Base-by-base conservation (phyloP, 2,888 invertebrate species). In the Athalia rosae region DNA sequence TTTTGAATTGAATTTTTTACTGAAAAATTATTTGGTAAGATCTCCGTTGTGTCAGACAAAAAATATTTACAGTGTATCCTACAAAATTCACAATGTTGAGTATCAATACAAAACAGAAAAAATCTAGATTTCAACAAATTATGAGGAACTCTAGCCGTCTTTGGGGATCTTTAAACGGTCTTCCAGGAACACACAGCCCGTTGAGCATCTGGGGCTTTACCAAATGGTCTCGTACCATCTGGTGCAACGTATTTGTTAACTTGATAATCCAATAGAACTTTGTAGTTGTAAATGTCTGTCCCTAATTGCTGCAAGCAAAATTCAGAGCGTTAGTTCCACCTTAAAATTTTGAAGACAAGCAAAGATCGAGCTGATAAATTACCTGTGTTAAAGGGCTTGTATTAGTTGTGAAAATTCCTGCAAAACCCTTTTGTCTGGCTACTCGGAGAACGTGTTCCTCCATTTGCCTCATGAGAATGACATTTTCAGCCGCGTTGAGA, bases 381-480 rank as follows among this genome's bases (percentile, higher is more conserved):
- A 96, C 96, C 93, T 95, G 95, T 45, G 97, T 97, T n/a, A 97
- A 91, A 0, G 96, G 95, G 85, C 94, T 97, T 43, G 97, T 96
- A 87, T 97, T 97, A 3, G 96, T 96, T 2, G 97, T 96, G 82
- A 97, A 94, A 45, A 97, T 94, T 0, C 96, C 96, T 0, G 90
- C 90, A 88, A 95, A 97, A 6, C 92, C 90, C 76, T 93, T 92
- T 2, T 91, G 91, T 78, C 91, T 92, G 0, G 96, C 96, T 8
- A 95, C 83, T 64, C 91, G 90, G 80, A 96, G 89, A 4, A 94
- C 94, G 82, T 95, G 94, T 78, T 93, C 92, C 89, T 97, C 97
- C 92, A 97, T 93, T 78, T 93, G 94, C 79, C 94, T 92, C 90
- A 97, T 96, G 6, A 95, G 93, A 6, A 94, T 92, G 5, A 97